These are phyloP conservation scores for Psilopogon haemacephalus DNA, from an alignment of 2,113 vertebrate species.

Conservation along the genomic window DNA sequence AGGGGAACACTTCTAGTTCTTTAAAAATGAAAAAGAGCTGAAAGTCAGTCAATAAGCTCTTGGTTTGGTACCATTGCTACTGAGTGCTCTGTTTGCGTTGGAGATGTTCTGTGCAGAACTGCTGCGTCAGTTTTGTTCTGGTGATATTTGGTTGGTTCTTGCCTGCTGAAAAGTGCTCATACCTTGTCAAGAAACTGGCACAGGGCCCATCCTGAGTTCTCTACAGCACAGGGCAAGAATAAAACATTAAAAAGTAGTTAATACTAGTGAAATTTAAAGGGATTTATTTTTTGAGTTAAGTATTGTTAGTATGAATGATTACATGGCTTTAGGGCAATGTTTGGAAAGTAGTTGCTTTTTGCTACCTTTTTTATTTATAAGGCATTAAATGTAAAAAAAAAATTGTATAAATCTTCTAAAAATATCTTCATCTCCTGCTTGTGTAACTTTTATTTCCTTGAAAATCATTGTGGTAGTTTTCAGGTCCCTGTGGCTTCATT, in stretches of 20 bases:
- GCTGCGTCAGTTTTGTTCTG: not conserved
- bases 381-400: not conserved
- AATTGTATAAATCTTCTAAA: not conserved
- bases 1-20: not conserved
- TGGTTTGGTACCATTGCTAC: not conserved
- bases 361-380: not conserved
- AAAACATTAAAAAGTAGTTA: not conserved
- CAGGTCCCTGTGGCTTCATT: not conserved
- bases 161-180: not conserved
- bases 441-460: not conserved
- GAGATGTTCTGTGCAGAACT: not conserved
- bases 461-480: not conserved
- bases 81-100: not conserved
- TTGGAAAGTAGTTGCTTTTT: not conserved
- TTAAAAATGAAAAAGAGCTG: not conserved
- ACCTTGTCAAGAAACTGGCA: accelerated
- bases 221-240: accelerated
- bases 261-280: not conserved
- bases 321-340: not conserved
- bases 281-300: not conserved
- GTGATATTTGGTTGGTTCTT: not conserved
- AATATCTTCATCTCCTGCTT: not conserved
- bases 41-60: not conserved
- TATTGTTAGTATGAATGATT: not conserved
- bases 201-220: accelerated